A percentile compares a stretch with the other conserved stretches of the same genome.
phyloP scores from a whole-genome alignment of 1,140 invertebrate species.

The Diprion similis region DNA sequence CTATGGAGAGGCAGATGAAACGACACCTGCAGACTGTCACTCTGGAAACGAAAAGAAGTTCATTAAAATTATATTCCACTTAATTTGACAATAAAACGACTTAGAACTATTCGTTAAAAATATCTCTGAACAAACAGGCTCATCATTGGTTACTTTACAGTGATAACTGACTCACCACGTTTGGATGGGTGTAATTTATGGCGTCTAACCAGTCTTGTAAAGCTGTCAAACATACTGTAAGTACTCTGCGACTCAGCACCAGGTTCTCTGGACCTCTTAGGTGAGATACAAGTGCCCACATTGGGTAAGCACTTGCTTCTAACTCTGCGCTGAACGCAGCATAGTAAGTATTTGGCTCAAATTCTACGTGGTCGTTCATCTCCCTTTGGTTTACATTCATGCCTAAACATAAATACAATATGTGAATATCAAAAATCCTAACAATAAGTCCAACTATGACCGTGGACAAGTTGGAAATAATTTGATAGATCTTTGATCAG shows the following conservation, averaged over 20 bases:
- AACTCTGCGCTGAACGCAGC: constrained; percentile 96
- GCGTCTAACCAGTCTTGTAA: constrained; percentile 88
- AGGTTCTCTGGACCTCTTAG: constrained; percentile 77
- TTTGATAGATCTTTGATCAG: background rate
- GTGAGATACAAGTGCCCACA: constrained; percentile 95
- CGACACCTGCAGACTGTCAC: constrained; percentile 84
- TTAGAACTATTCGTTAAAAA: background rate
- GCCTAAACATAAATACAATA: constrained; percentile 61
- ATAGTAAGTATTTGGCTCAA: constrained; percentile 96
- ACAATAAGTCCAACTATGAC: background rate
- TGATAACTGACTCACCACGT: constrained; percentile 64
- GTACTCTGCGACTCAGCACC: constrained; percentile 75
- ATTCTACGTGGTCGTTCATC: constrained; percentile 91
- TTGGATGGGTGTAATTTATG: constrained; percentile 75
- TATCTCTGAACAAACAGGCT: background rate
- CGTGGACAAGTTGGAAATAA: background rate
- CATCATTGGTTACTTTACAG: constrained; percentile 2
- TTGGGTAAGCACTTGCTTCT: constrained; percentile 94
- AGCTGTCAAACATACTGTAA: constrained; percentile 76
- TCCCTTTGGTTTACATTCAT: constrained; percentile 96
- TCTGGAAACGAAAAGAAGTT: constrained; percentile 57
- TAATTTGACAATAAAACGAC: background rate
- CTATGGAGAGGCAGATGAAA: constrained; percentile 96
- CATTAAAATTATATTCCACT: constrained; percentile 3
- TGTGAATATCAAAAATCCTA: constrained; percentile 18